phyloP scores from a whole-genome alignment of 2,113 vertebrate species.

The Ammodytes marinus region DNA sequence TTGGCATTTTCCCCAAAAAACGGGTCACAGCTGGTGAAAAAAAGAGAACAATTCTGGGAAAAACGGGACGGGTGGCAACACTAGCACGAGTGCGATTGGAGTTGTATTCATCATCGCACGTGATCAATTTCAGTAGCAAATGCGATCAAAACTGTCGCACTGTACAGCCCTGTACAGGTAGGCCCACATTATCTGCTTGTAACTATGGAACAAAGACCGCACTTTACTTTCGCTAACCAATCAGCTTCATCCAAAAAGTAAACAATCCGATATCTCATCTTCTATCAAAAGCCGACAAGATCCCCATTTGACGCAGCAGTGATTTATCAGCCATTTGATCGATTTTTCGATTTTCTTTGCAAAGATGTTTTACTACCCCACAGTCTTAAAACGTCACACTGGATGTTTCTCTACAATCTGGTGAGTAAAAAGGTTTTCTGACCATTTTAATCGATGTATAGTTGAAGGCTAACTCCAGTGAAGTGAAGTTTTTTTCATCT shows the following conservation, averaged over 20 bases:
- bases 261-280: not conserved
- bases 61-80: no score
- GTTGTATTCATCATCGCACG: no score
- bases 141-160: no score
- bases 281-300: not conserved
- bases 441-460: not conserved
- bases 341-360: not conserved
- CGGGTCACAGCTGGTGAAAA: no score
- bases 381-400: slow-evolving; percentile 84
- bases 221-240: slow-evolving; percentile 42
- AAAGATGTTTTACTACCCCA: slow-evolving; percentile 90
- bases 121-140: no score
- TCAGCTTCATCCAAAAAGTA: not conserved
- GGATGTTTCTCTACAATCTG: slow-evolving; percentile 92
- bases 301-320: rapidly evolving
- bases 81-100: no score
- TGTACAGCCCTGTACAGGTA: no score
- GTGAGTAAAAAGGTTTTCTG: slow-evolving; percentile 75
- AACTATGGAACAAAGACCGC: not conserved
- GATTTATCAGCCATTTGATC: not conserved
- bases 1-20: no score
- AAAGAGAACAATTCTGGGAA: no score
- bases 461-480: not conserved
- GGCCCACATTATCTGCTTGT: not conserved
- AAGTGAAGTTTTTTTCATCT: no score